A percentile compares a stretch with the other conserved stretches of the same genome.
These are phyloP conservation scores for Bradypodion ventrale DNA, from an alignment of 2,797 vertebrate species.

Conservation along the genomic window DNA sequence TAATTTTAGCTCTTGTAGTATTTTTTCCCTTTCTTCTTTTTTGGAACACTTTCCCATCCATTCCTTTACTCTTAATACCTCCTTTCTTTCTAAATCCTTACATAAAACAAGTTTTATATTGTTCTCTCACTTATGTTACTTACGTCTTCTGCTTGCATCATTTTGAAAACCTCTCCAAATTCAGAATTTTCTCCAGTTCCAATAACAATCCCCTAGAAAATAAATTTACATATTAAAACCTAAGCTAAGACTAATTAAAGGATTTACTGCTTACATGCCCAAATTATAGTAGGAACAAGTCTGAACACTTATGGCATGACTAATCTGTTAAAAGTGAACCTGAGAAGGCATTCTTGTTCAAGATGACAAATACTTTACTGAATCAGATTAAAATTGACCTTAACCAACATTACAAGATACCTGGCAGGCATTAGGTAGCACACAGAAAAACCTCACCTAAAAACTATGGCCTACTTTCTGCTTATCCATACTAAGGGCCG, in stretches of 20 bases:
- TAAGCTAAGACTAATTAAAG: neutral
- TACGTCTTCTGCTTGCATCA: slow-evolving; percentile 98
- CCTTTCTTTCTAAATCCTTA: too few species aligned
- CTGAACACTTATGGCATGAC: neutral
- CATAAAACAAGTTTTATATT: too few species aligned
- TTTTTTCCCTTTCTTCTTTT: too few species aligned
- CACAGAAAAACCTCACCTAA: neutral
- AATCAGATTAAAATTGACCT: neutral
- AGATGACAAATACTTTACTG: neutral
- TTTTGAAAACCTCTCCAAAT: slow-evolving; percentile 95
- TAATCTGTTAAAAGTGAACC: neutral
- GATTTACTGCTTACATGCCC: neutral
- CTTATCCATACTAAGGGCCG: too few species aligned
- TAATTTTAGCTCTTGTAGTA: too few species aligned
- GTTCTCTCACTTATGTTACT: slow-evolving; percentile 45
- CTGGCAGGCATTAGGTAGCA: neutral
- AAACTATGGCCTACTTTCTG: neutral
- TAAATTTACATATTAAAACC: slow-evolving; percentile 31
- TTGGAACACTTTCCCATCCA: too few species aligned
- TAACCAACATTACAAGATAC: neutral
- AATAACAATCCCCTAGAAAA: slow-evolving; percentile 92
- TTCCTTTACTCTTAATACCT: too few species aligned
- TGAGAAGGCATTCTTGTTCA: neutral
- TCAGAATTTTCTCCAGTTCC: slow-evolving; percentile 96
- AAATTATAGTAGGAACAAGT: neutral